Conservation (phyloP, 1,140 invertebrate species). For the Luehdorfia chinensis region DNA sequence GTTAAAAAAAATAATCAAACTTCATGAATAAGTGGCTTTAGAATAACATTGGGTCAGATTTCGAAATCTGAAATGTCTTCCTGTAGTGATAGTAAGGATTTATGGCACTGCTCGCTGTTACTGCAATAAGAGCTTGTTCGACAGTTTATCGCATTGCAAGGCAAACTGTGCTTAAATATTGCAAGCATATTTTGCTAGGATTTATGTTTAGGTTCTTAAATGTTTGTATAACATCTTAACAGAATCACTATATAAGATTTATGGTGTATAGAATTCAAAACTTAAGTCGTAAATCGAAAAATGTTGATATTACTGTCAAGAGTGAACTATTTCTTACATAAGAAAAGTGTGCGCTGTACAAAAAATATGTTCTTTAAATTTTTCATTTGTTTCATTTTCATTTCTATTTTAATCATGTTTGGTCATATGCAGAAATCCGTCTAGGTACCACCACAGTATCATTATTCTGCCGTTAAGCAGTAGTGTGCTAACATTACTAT, state of each 20-base stretch:
- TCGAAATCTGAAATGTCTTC: slow-evolving; percentile 51
- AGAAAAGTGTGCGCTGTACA: too few species aligned
- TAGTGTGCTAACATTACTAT: too few species aligned
- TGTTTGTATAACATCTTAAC: slow-evolving; percentile 29
- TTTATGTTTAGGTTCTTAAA: slow-evolving; percentile 41
- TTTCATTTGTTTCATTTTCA: neutral
- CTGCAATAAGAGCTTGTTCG: slow-evolving; percentile 38
- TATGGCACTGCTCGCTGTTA: slow-evolving; percentile 34
- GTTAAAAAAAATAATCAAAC: too few species aligned
- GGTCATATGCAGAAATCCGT: too few species aligned
- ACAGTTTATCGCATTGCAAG: slow-evolving; percentile 36
- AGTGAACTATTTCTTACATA: too few species aligned
- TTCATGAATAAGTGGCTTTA: too few species aligned
- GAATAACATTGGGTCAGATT: slow-evolving; percentile 54
- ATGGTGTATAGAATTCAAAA: slow-evolving; percentile 19
- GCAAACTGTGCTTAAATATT: slow-evolving; percentile 32
- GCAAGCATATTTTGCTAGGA: slow-evolving; percentile 31
- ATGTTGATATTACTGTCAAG: neutral
- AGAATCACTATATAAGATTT: slow-evolving; percentile 21
- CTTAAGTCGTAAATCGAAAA: slow-evolving; percentile 23
- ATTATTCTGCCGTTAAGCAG: too few species aligned
- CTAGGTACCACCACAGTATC: too few species aligned
- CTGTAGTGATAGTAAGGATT: slow-evolving; percentile 36
- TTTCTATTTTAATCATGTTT: too few species aligned
- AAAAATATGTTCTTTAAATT: too few species aligned